Conservation (phyloP, 2,113 vertebrate species). For the Tachycineta bicolor region DNA sequence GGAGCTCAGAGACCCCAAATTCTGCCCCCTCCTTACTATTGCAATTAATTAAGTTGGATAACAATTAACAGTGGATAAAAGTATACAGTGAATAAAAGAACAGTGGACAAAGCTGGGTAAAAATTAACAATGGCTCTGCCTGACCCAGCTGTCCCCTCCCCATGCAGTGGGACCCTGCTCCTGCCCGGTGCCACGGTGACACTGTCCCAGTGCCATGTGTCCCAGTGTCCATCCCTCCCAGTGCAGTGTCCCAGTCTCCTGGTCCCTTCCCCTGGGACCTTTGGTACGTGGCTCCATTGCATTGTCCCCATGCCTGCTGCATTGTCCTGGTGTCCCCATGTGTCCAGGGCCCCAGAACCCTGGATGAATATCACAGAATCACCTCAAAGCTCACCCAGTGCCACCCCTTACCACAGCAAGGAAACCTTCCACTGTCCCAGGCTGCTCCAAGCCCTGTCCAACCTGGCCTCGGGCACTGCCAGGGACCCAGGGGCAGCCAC, state of each 20-base stretch:
- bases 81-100: background rate
- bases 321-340: background rate
- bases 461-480: accelerated
- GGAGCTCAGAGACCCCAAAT: background rate
- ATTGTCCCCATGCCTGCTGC: background rate
- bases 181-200: accelerated
- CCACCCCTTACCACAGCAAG: background rate
- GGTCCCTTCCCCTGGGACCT: background rate
- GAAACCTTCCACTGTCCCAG: background rate
- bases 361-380: background rate
- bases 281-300: accelerated
- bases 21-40: background rate
- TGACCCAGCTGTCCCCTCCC: background rate
- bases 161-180: background rate
- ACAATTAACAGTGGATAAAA: background rate
- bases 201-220: background rate
- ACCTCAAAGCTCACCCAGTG: accelerated
- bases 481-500: background rate
- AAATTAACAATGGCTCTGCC: background rate
- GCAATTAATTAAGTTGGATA: background rate
- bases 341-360: background rate
- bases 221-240: background rate
- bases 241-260: background rate
- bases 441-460: background rate
- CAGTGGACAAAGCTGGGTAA: background rate